phyloP scores from a whole-genome alignment of 2,888 invertebrate species.

The Heliconius charithonia region DNA sequence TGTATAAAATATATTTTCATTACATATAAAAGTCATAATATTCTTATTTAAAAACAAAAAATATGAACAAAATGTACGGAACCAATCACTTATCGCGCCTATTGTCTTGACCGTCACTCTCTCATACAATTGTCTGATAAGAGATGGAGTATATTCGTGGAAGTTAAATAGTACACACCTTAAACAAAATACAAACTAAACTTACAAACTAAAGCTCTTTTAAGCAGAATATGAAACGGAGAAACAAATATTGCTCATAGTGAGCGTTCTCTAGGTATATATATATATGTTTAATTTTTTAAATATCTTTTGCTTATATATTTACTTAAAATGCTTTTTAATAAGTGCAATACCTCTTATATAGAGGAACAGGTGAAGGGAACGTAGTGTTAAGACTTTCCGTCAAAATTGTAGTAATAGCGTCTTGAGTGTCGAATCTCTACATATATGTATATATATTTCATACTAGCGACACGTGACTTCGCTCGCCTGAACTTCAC shows the following conservation, averaged over 20 bases:
- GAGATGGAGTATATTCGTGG: conserved; percentile 50
- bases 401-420: no score
- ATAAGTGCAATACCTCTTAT: no score
- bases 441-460: no score
- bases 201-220: conserved; percentile 41
- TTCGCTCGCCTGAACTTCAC: no score
- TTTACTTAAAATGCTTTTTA: no score
- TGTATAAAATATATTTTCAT: no score
- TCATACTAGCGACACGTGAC: no score
- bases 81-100: conserved; percentile 7
- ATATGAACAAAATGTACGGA: background rate
- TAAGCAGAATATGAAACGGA: conserved; percentile 36
- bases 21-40: background rate
- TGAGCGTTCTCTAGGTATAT: conserved; percentile 2
- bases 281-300: background rate
- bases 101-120: conserved; percentile 46
- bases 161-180: conserved; percentile 58
- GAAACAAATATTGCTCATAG: conserved; percentile 26
- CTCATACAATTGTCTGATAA: conserved; percentile 48
- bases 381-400: no score
- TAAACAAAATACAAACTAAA: conserved; percentile 42
- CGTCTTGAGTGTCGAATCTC: no score
- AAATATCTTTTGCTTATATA: background rate
- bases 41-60: background rate
- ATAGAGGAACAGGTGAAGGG: no score